phyloP scores from a whole-genome alignment of 2,888 invertebrate genomes.

The Epinotia demarniana region DNA sequence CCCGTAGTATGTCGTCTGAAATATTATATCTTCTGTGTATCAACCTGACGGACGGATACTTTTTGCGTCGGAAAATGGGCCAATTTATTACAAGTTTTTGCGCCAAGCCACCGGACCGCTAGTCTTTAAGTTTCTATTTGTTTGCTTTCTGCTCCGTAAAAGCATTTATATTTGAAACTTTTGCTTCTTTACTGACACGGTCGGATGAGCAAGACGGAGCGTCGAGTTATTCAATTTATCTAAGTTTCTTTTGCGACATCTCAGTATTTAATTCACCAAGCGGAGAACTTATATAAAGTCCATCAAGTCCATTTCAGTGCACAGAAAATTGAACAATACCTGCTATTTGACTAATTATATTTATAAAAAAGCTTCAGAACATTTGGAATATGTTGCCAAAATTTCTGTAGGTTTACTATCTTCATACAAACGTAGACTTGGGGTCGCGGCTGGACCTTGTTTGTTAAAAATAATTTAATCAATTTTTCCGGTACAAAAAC shows the following conservation, averaged over 20 bases:
- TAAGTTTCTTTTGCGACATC: conserved; percentile 1
- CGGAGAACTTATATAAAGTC: neutral
- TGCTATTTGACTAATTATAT: no score
- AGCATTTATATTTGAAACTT: conserved; percentile 23
- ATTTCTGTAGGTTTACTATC: no score
- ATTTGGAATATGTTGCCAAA: no score
- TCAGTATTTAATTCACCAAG: neutral
- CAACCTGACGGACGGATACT: conserved; percentile 27
- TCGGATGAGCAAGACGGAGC: conserved; percentile 5
- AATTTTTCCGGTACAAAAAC: neutral
- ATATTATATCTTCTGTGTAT: conserved; percentile 16
- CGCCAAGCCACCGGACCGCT: conserved; percentile 12
- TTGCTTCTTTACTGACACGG: neutral
- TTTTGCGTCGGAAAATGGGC: conserved; percentile 30
- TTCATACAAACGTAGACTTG: neutral
- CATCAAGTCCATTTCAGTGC: neutral
- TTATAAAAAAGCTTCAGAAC: no score
- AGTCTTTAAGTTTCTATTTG: conserved; percentile 33
- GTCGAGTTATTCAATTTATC: conserved; percentile 10
- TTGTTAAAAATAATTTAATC: neutral
- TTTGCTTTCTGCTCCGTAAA: conserved; percentile 12
- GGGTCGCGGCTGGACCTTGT: neutral
- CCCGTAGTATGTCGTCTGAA: neutral
- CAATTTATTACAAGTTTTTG: conserved; percentile 41
- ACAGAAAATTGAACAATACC: no score